Evolutionary conservation across 2,113 vertebrate genomes (phyloP).

Genomic region (Ellobius talpinus): DNA sequence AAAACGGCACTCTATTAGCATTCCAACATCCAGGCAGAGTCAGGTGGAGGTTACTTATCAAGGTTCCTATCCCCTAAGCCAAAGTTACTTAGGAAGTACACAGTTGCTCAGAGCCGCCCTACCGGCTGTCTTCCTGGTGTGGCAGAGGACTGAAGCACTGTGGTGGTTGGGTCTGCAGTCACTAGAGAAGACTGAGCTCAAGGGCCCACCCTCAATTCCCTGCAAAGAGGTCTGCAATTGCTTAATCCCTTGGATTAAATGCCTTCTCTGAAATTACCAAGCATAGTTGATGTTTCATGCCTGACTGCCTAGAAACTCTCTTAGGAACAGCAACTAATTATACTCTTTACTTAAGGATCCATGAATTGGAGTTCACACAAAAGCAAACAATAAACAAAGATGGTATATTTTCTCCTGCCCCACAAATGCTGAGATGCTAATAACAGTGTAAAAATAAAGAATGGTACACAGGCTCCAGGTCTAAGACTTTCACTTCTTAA

Average conservation of each 20-base stretch:
- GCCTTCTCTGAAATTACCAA: slow-evolving; percentile 33
- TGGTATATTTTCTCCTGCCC: neutral
- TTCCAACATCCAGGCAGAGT: neutral
- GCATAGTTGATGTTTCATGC: slow-evolving; percentile 10
- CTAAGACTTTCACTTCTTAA: slow-evolving; percentile 17
- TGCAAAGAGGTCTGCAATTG: neutral
- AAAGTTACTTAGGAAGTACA: neutral
- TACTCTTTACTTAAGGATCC: neutral
- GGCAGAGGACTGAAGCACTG: neutral
- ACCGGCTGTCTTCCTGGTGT: neutral
- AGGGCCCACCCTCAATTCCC: neutral
- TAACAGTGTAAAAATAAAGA: neutral
- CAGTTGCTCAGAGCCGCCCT: neutral
- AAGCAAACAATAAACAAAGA: slow-evolving; percentile 18
- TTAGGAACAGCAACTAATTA: slow-evolving; percentile 1
- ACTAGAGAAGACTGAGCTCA: neutral
- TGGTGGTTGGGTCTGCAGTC: neutral
- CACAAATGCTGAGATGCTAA: neutral
- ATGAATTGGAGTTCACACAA: neutral
- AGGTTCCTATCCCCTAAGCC: neutral
- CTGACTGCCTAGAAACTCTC: neutral
- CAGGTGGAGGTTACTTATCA: neutral
- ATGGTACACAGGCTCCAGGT: neutral
- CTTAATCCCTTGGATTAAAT: neutral
- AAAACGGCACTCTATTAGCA: neutral